A percentile compares a stretch with the other conserved stretches of the same genome.
Conservation (phyloP, 2,797 vertebrate species). For the Echeneis naucrates region DNA sequence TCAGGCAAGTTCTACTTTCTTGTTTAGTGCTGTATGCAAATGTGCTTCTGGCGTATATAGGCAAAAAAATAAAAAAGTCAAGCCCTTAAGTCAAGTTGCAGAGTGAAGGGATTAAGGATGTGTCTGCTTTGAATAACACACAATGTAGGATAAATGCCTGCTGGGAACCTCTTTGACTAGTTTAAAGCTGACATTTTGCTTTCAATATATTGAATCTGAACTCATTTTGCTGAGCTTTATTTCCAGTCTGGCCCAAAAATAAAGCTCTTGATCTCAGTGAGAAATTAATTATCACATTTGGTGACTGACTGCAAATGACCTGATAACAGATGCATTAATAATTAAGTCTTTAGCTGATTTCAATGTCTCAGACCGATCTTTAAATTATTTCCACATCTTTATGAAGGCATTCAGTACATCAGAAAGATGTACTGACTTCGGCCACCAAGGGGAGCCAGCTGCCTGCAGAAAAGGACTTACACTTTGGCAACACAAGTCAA, state of each 20-base stretch:
- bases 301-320: neutral
- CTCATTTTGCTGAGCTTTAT: neutral
- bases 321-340: neutral
- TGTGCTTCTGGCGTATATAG: neutral
- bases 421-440: neutral
- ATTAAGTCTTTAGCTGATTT: neutral
- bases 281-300: neutral
- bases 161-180: neutral
- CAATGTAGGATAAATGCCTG: conserved; percentile 9
- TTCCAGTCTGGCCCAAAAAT: neutral
- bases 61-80: conserved; percentile 8
- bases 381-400: neutral
- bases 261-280: neutral
- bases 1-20: neutral
- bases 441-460: conserved; percentile 63
- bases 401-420: neutral
- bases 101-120: conserved; percentile 29
- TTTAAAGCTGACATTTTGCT: conserved; percentile 1
- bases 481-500: conserved; percentile 56
- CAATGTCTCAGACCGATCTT: neutral
- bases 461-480: conserved; percentile 21
- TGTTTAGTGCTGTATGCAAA: conserved; percentile 47
- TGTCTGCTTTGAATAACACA: conserved; percentile 19
- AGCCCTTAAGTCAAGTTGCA: conserved; percentile 20
- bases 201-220: conserved; percentile 4